Evolutionary conservation across 2,888 invertebrate genomes (phyloP).

Genomic region (Patella pellucida): DNA sequence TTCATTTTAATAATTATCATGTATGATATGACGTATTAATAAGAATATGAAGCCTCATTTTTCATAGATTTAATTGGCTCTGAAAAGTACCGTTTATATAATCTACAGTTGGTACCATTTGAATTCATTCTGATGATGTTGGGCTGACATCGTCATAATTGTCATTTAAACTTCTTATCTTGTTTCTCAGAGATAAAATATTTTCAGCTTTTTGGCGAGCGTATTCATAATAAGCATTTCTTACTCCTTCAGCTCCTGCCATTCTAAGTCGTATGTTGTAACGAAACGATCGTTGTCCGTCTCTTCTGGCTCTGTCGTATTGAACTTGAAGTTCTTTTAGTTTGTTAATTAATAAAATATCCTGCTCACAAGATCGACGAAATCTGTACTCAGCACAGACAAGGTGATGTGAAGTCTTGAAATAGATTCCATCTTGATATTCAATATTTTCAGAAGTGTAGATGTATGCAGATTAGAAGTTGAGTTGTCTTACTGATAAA

Average conservation of each 20-base stretch:
- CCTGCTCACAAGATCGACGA: conserved; percentile 19
- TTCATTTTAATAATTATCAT: no score
- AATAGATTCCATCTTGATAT: neutral
- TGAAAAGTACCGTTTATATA: no score
- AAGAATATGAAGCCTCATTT: no score
- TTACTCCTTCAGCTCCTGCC: conserved; percentile 17
- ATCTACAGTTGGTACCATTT: no score
- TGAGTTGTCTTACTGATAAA: no score
- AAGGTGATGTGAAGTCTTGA: neutral
- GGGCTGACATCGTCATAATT: no score
- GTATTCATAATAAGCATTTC: conserved; percentile 24
- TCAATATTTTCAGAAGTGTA: conserved; percentile 28
- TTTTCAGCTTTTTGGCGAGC: conserved; percentile 16
- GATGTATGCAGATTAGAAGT: no score
- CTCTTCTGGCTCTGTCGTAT: conserved; percentile 17
- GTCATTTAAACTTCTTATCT: neutral
- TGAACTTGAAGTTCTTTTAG: conserved; percentile 16
- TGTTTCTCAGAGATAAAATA: neutral
- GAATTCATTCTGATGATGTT: no score
- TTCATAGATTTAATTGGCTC: no score
- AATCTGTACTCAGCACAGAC: conserved; percentile 14
- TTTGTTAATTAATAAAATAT: conserved; percentile 14
- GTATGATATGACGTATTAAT: no score
- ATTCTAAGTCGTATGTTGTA: conserved; percentile 17
- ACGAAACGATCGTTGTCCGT: conserved; percentile 17